Base-by-base conservation (phyloP, 2,888 invertebrate species). In the Calameuta idolon region DNA sequence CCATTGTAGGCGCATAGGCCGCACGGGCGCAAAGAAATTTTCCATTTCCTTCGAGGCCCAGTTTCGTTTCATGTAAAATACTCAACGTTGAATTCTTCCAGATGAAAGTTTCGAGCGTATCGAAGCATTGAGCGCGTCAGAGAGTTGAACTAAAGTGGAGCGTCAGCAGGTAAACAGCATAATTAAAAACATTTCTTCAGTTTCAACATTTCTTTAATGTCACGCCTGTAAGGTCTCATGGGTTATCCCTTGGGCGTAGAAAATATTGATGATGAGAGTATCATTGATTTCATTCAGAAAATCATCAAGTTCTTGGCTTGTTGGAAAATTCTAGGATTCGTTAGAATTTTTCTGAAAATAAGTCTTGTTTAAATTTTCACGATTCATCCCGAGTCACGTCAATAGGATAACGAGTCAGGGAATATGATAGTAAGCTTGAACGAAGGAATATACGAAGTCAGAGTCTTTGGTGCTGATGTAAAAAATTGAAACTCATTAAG, bases 401-500 rank as follows among this genome's bases (percentile, higher is more conserved):
- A 23, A 23, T 55, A 23, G 23, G 23, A 55, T 9, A 55, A 23
- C 23, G 55, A 55, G 55, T 23, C 23, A 23, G 55, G 55, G 9
- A 55, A 55, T 55, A 23, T 9, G 15, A 77, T n/a, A n/a, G 69
- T 30, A 12, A 69, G 30, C 15, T 12, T 35, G 31, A 75, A 74
- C 55, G 75, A 68, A 73, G 15, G 69, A 69, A 75, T 15, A 79
- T 79, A 75, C 75, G 35, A 75, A 75, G 23, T 15, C 40, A 30
- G 34, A 78, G n/a, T 74, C 74, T 12, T 74, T 30, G 15, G 71
- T 37, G 73, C 30, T 5, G 23, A 55, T 69, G 73, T 33, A 71
- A 76, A 78, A 73, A 73, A 78, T 74, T 79, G 77, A 69, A 79
- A 80, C 80, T 80, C 77, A 82, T 82, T 81, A 82, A 80, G 82